phyloP scores from a whole-genome alignment of 2,797 vertebrate species.

The Arrhamphus sclerolepis region DNA sequence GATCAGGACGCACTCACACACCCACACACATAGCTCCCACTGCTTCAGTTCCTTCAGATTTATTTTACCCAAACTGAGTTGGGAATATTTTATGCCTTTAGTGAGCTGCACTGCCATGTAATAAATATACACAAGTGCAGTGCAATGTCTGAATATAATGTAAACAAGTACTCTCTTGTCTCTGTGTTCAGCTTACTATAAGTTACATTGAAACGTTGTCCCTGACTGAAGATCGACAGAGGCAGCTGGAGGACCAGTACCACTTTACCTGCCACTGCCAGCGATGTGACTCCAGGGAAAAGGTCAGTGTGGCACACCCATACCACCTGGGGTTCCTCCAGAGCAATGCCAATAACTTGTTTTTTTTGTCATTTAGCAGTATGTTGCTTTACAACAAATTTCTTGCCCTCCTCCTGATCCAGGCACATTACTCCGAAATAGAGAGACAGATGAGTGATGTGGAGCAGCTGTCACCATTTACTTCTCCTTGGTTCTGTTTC shows the following conservation, averaged over 20 bases:
- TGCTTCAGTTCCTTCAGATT: constrained; percentile 2
- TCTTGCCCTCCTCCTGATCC: too few relatives aligned
- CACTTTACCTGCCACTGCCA: constrained; percentile 72
- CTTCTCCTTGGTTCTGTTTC: too few relatives aligned
- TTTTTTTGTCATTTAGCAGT: too few relatives aligned
- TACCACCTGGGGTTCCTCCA: too few relatives aligned
- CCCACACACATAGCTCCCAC: constrained; percentile 3
- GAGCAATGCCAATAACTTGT: too few relatives aligned
- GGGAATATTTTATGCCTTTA: background rate
- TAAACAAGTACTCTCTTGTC: background rate
- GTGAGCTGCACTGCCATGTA: background rate
- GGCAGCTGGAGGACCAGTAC: constrained; percentile 71
- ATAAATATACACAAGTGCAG: background rate
- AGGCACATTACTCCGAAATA: too few relatives aligned
- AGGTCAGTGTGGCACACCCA: constrained; percentile 31
- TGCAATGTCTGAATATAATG: background rate
- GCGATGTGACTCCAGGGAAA: constrained; percentile 52
- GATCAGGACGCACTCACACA: constrained; percentile 21
- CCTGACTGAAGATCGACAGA: constrained; percentile 60
- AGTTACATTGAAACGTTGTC: constrained; percentile 69
- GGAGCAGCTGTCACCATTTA: too few relatives aligned
- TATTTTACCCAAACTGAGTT: constrained; percentile 6
- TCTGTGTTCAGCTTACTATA: constrained; percentile 65
- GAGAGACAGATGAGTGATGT: too few relatives aligned
- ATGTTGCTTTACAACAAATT: too few relatives aligned